Evolutionary conservation across 2,797 vertebrate genomes (phyloP).

Genomic region (Sciurus vulgaris): DNA sequence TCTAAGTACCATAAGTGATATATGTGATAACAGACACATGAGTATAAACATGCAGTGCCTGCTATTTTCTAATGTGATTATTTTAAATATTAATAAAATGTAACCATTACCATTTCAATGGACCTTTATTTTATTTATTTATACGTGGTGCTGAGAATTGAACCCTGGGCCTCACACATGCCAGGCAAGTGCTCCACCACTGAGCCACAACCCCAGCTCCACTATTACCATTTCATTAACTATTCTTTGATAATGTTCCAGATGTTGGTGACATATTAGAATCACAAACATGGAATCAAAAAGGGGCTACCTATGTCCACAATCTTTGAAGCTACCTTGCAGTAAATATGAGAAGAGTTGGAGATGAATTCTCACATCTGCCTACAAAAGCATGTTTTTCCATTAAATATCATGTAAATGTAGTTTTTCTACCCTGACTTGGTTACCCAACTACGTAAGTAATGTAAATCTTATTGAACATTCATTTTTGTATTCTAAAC

Average conservation of each 20-base stretch:
- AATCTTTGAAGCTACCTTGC: neutral
- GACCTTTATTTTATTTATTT: too few species aligned
- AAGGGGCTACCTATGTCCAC: neutral
- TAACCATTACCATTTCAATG: neutral
- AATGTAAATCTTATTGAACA: neutral
- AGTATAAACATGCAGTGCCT: neutral
- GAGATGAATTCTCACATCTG: neutral
- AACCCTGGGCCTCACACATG: too few species aligned
- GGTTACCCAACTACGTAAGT: slow-evolving; percentile 36
- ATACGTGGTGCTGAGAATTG: too few species aligned
- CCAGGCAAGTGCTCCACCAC: too few species aligned
- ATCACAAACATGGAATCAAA: neutral
- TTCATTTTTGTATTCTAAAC: neutral
- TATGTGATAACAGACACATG: neutral
- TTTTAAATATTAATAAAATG: neutral
- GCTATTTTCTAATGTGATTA: neutral
- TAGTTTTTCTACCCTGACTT: neutral
- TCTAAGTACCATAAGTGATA: neutral
- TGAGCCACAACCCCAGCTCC: too few species aligned
- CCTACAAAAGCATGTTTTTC: neutral
- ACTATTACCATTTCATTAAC: neutral
- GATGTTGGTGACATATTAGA: neutral
- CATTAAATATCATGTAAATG: neutral
- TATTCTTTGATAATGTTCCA: neutral
- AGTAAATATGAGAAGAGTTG: neutral